Evolutionary conservation across 1,140 invertebrate species (phyloP).

Genomic region (Laupala kohalensis): DNA sequence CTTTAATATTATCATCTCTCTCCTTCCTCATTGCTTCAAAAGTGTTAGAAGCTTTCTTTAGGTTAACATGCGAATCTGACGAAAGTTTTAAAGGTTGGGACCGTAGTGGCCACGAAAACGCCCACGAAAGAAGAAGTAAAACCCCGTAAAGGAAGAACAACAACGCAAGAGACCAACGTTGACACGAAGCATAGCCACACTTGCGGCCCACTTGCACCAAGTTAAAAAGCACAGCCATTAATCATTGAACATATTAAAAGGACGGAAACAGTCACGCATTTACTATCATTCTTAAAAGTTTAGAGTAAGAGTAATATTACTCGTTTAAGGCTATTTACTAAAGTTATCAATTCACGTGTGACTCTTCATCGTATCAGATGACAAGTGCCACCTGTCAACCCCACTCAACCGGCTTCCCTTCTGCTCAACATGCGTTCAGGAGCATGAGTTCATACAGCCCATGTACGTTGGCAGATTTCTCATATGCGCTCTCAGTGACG

Average conservation of each 20-base stretch:
- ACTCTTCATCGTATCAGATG: too few relatives aligned
- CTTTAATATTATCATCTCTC: slow-evolving; percentile 12
- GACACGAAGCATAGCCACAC: neutral
- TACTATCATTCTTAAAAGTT: too few relatives aligned
- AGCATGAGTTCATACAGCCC: too few relatives aligned
- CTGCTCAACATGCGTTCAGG: too few relatives aligned
- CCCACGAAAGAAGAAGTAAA: slow-evolving; percentile 25
- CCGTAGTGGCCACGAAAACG: slow-evolving; percentile 26
- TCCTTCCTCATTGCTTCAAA: slow-evolving; percentile 7
- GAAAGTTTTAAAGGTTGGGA: slow-evolving; percentile 19
- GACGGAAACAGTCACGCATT: too few relatives aligned
- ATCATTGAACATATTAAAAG: neutral
- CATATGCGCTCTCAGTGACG: too few relatives aligned
- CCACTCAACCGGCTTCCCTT: too few relatives aligned
- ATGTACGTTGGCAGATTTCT: too few relatives aligned
- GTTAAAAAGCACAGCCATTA: neutral
- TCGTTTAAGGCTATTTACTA: too few relatives aligned
- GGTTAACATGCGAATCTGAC: neutral
- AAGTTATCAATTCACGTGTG: too few relatives aligned
- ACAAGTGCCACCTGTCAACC: too few relatives aligned
- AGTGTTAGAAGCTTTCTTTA: neutral
- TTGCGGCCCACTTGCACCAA: neutral
- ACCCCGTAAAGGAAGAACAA: slow-evolving; percentile 25
- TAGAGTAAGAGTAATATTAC: too few relatives aligned
- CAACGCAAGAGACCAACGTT: slow-evolving; percentile 26